Conservation (phyloP, 2,113 vertebrate species). For the Stercorarius parasiticus region DNA sequence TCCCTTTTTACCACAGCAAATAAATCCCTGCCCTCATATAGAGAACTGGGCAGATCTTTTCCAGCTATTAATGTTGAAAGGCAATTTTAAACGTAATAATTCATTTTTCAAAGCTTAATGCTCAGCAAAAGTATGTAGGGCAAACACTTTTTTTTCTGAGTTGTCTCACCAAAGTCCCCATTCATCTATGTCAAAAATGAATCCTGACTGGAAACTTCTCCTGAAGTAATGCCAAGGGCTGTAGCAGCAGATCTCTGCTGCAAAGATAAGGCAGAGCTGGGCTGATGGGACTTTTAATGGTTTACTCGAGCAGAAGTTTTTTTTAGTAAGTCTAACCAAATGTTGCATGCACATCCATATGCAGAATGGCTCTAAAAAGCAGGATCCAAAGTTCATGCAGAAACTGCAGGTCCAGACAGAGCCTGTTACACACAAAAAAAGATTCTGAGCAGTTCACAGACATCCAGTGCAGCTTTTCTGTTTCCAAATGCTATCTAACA, state of each 20-base stretch:
- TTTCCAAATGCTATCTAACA: background rate
- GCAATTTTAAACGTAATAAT: background rate
- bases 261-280: background rate
- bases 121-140: background rate
- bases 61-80: background rate
- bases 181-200: constrained; percentile 30
- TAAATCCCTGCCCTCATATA: background rate
- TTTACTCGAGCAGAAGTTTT: background rate
- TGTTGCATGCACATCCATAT: background rate
- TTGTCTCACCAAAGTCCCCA: background rate
- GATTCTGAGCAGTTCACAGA: background rate
- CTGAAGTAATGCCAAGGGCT: background rate
- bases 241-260: background rate
- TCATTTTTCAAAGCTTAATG: constrained; percentile 1
- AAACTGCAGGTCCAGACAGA: background rate
- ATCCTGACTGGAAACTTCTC: background rate
- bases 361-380: background rate
- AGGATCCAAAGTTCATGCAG: background rate
- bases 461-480: background rate
- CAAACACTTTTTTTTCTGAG: background rate
- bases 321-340: background rate
- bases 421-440: background rate
- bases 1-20: background rate
- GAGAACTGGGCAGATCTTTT: background rate
- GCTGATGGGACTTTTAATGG: background rate